Base-by-base conservation (phyloP, 2,797 vertebrate species). In the Catharus ustulatus region DNA sequence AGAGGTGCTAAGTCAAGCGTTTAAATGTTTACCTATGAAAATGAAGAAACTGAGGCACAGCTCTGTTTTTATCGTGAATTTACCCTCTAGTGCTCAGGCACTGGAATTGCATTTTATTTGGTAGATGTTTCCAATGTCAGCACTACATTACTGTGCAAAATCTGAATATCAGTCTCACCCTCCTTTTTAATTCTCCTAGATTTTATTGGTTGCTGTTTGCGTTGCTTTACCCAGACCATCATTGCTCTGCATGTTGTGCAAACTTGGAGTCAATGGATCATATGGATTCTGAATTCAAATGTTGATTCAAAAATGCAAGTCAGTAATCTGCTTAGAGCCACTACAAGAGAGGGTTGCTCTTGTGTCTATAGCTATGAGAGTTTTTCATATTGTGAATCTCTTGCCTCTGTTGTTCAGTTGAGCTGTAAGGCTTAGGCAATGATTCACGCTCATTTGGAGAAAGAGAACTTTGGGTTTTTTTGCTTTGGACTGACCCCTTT, bases 41-140 rank as follows among this genome's bases (percentile, higher is more conserved):
- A 58, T 66, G 42, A 86, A 79, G 76, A 91, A 96, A 95, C 87
- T 88, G 87, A 96, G 94, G 82, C 82, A 73, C 57, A 32, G 15
- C 23, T 77, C 10, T 58, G 2, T 69, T 93, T 92, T 86, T 58
- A 32, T 86, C 17, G 27, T 12, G 0, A 52, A 43, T 42, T 96
- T 59, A 92, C 76, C 88, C 66, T 96, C 89, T 93, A 86, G 91
- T 93, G 85, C 62, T 92, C 48, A 88, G 42, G 81, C n/a, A 26
- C 36, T 81, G 59, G 48, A 86, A 93, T 30, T 81, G 23, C 59
- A 36, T 40, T 71, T 11, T 40, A 30, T 63, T 69, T 69, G 30
- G 15, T 27, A 51, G n/a, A 24, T 49, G 15, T 69, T 87, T 77
- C 13, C 48, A 46, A 9, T 45, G 32, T 24, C 19, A 30, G 22